Base-by-base conservation (phyloP, 2,888 invertebrate genomes). In the Hybos culiciformis region DNA sequence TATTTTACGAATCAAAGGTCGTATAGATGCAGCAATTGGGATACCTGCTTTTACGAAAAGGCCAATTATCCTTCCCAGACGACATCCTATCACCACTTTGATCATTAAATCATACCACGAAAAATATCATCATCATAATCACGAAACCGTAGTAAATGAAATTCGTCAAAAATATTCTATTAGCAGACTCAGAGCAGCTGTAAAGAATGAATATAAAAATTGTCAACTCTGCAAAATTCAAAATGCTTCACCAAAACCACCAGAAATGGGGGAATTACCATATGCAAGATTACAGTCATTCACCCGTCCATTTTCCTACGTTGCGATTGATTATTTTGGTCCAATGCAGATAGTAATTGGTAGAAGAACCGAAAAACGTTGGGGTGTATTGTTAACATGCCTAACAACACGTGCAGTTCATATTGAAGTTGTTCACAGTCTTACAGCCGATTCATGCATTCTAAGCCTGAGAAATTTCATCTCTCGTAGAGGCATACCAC, bases 341-440 rank as follows among this genome's bases (percentile, higher is more conserved):
- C 48, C 46, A 5, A 34, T 48, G 5, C 24, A 17, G 3, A 39
- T 49, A 1, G 29, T 34, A 1, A 41, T 48, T 1, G 49, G 47
- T 1, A 37, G 48, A 9, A 46, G 46, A 11, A 32, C 33, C 5
- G 44, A 44, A 20, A 47, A 45, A 29, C 21, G 43, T 29, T 45
- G 47, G 41, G 46, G 46, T 11, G 49, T 50, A 3, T 33, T 53
- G 1, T 46, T 51, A 11, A 49, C 49, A 6, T 52, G 48, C 19
- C 20, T 50, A 3, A 48, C 47, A 1, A 36, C 45, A n/a, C 26
- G 46, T 12, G 49, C 49, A 8, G 24, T 48, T 1, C 48, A 50
- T 36, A 14, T 50, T 7, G 46, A 46, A 20, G 36, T 49, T 4
- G 46, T 51, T 51, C 53, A 56, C 54, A 55, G 45, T 46, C 53